Conservation (phyloP, 2,113 vertebrate species). For the Mesoclemmys tuberculata region DNA sequence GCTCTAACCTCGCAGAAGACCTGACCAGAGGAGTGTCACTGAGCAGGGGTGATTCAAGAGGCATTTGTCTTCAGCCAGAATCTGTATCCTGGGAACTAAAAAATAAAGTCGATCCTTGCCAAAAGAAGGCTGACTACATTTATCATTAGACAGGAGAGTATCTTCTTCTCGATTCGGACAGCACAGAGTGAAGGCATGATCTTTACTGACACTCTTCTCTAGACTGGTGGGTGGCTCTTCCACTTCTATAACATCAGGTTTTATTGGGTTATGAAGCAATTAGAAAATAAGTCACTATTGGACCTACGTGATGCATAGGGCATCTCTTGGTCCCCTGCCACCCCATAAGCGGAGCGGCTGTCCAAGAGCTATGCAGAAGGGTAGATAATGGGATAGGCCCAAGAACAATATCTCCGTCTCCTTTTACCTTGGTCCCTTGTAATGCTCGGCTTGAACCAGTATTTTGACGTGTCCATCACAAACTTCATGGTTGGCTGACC, state of each 20-base stretch:
- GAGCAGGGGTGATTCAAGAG: neutral
- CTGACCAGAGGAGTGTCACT: neutral
- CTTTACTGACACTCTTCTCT: rapidly evolving
- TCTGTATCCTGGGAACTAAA: neutral
- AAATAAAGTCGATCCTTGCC: neutral
- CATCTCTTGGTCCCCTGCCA: rapidly evolving
- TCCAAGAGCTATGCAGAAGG: neutral
- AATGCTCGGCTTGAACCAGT: slow-evolving; percentile 92
- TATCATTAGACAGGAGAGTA: neutral
- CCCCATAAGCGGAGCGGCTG: rapidly evolving
- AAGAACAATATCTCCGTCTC: neutral
- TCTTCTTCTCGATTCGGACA: neutral
- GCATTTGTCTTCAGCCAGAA: neutral
- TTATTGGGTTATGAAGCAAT: rapidly evolving
- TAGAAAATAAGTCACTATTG: rapidly evolving
- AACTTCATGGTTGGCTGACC: slow-evolving; percentile 92
- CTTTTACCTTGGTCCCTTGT: slow-evolving; percentile 86
- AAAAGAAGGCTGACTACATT: rapidly evolving
- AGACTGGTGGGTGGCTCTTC: neutral
- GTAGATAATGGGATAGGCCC: neutral
- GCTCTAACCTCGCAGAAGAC: rapidly evolving
- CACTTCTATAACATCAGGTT: rapidly evolving
- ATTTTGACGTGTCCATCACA: slow-evolving; percentile 93
- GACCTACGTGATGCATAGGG: rapidly evolving
- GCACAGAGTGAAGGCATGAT: rapidly evolving